phyloP scores from a whole-genome alignment of 2,888 invertebrate genomes.

The Euproctis similis region DNA sequence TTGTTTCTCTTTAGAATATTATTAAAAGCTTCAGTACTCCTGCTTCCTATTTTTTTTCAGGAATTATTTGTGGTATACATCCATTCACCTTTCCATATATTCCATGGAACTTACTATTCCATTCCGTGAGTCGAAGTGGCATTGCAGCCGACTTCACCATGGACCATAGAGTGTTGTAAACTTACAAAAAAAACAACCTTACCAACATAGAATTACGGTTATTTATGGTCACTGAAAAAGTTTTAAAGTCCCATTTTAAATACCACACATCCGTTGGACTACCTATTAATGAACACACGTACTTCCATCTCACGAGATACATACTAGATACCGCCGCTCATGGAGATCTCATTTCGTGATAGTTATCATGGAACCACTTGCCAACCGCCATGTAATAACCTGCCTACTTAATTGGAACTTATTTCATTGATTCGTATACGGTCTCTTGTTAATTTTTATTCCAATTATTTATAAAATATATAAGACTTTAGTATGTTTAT shows the following conservation, averaged over 20 bases:
- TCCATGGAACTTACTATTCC: no score
- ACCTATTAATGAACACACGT: constrained; percentile 20
- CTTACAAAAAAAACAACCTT: no score
- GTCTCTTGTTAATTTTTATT: constrained; percentile 52
- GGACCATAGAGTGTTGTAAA: no score
- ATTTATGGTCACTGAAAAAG: no score
- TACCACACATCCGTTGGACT: constrained; percentile 20
- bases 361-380: constrained; percentile 40
- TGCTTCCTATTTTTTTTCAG: no score
- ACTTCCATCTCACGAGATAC: constrained; percentile 28
- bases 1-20: no score
- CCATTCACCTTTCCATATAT: no score
- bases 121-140: no score
- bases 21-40: no score
- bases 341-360: constrained; percentile 64
- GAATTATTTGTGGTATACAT: no score
- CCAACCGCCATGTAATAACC: constrained; percentile 48
- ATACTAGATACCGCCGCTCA: constrained; percentile 31
- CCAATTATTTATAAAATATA: constrained; percentile 40
- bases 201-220: no score
- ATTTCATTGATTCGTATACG: constrained; percentile 64
- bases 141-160: no score
- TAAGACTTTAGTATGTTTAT: constrained; percentile 35
- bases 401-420: constrained; percentile 58
- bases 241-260: constrained; percentile 17